Evolutionary conservation across 1,140 invertebrate species (phyloP), one percentile per base, ranked within the genome.

Genomic region (Caerostris extrusa): DNA sequence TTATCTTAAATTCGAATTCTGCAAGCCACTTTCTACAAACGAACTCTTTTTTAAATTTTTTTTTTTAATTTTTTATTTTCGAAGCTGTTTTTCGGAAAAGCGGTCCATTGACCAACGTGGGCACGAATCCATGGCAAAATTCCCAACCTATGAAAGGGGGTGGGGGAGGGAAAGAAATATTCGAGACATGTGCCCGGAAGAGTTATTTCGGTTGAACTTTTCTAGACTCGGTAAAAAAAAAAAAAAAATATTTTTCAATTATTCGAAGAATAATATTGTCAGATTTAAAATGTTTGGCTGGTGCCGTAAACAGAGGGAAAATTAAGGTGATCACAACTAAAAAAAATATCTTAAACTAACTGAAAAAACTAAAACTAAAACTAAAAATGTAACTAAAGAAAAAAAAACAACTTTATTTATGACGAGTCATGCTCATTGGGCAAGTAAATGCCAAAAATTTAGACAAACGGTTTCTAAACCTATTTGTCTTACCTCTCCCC

Each of bases 101-200:
- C 50, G 17, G 61, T 57, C 34, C 86, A 17, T 57, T 88, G 86
- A 88, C 86, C 86, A 88, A 88, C 64, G 58, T 53, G 86, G 86
- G 86, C 86, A 88, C n/a, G 14, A 17, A 64, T 88, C 86, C 86
- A 88, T 88, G 86, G 86, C 86, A 88, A 10, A 17, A 19, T 50
- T 88, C 86, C 86, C 60, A 55, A 12, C 17, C n/a, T 34, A 34
- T 19, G 19, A 3, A 53, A 12, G 34, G 77, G 77, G 77, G 34
- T n/a, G 34, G 77, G 34, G 34, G 34, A n/a, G 34, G 17, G n/a
- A 85, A 58, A 17, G 4, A 60, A 56, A 56, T 7, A 34, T 58
- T 34, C 57, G n/a, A n/a, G 55, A 34, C 56, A 85, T 58, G 55
- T 57, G 83, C 17, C 83, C 83, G 57, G 19, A 58, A 85, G 56